These are phyloP conservation scores for Ursus arctos DNA, from an alignment of 2,113 vertebrate genomes.

Conservation along the genomic window DNA sequence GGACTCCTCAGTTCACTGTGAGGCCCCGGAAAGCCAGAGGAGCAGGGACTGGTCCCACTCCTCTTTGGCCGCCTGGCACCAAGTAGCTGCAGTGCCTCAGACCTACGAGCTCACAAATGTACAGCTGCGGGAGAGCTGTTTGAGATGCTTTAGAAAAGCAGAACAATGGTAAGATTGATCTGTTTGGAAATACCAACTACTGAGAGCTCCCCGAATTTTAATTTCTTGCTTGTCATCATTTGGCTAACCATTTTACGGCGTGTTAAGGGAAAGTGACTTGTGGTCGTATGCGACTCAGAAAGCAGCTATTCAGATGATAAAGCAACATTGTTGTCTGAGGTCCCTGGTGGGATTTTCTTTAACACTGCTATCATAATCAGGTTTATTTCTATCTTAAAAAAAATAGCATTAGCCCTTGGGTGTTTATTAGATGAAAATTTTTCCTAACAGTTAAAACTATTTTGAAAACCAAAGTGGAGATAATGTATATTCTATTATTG, in stretches of 20 bases:
- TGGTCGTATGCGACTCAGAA: background rate
- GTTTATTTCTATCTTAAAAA: slow-evolving; percentile 34
- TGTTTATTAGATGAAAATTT: background rate
- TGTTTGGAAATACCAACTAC: background rate
- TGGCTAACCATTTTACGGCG: background rate
- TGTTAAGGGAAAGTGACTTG: background rate
- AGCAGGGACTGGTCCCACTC: background rate
- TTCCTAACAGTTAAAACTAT: background rate
- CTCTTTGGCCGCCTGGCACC: background rate
- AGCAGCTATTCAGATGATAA: background rate
- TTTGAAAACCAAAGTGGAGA: slow-evolving; percentile 8
- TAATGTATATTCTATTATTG: background rate
- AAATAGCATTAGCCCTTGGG: background rate
- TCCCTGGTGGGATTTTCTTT: background rate
- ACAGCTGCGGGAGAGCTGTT: no score
- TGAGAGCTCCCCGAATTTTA: background rate
- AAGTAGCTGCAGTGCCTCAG: background rate
- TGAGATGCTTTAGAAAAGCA: background rate
- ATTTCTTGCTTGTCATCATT: background rate
- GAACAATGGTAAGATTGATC: background rate
- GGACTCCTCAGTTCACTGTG: no score
- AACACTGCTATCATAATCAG: background rate
- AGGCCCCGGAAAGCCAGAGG: background rate
- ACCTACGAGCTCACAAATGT: background rate
- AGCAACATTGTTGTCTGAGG: background rate